Conservation (phyloP, 2,888 invertebrate genomes). For the Drosophila subsilvestris region DNA sequence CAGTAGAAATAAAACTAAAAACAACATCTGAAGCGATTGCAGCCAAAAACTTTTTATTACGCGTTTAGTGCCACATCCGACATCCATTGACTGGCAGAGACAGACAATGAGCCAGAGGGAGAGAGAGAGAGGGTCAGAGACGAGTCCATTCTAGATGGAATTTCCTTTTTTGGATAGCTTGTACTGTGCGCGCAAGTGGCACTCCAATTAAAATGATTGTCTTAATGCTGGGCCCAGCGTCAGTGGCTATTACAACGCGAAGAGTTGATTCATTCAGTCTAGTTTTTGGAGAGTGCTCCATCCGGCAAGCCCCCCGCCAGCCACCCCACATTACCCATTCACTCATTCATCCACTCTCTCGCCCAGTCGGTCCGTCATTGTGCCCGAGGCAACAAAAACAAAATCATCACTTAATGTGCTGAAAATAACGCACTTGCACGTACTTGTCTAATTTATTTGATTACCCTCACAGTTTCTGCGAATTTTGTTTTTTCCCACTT, state of each 20-base stretch:
- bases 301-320: slow-evolving; percentile 18
- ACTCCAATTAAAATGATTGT: slow-evolving; percentile 79
- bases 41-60: slow-evolving; percentile 52
- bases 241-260: slow-evolving; percentile 39
- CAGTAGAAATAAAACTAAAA: slow-evolving; percentile 45
- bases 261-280: slow-evolving; percentile 49
- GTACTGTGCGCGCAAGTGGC: slow-evolving; percentile 59
- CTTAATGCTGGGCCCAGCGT: slow-evolving; percentile 60
- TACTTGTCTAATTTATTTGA: slow-evolving; percentile 77
- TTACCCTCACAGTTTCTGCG: slow-evolving; percentile 65
- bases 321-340: slow-evolving; percentile 13
- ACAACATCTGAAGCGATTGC: slow-evolving; percentile 41
- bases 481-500: slow-evolving; percentile 3
- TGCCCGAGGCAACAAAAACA: slow-evolving; percentile 33
- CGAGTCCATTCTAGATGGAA: slow-evolving; percentile 28
- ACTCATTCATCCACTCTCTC: slow-evolving; percentile 36
- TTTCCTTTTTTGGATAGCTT: slow-evolving; percentile 34
- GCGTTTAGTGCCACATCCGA: slow-evolving; percentile 43
- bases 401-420: slow-evolving; percentile 68
- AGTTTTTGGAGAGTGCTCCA: slow-evolving; percentile 34
- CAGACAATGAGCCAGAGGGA: slow-evolving; percentile 8
- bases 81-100: slow-evolving; percentile 24
- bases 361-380: slow-evolving; percentile 28
- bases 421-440: slow-evolving; percentile 74
- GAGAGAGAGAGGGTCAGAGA: neutral